phyloP scores from a whole-genome alignment of 2,797 vertebrate species.

The Propithecus perrieri region DNA sequence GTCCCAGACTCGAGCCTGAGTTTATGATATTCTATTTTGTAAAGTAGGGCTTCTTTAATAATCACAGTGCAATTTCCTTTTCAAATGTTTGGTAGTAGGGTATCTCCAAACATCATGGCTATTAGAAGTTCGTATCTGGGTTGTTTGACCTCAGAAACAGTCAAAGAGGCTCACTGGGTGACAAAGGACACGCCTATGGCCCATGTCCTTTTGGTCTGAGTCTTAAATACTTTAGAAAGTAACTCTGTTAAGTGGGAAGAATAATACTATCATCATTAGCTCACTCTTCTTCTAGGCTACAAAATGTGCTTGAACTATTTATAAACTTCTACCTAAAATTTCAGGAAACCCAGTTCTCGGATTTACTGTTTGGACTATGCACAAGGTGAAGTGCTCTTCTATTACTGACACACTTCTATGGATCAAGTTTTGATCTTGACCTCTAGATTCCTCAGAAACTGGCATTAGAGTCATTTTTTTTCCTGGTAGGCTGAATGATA shows the following conservation, averaged over 20 bases:
- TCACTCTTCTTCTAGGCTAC: not conserved
- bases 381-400: not conserved
- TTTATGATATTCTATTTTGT: conserved; percentile 8
- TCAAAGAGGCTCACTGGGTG: not conserved
- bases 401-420: not conserved
- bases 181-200: not conserved
- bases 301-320: not conserved
- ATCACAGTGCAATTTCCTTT: not conserved
- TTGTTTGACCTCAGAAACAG: not conserved
- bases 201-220: not conserved
- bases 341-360: not conserved
- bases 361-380: not conserved
- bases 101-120: not conserved
- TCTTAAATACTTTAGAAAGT: not conserved
- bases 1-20: not conserved
- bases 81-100: not conserved
- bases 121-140: not conserved
- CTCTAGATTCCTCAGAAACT: not conserved
- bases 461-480: not conserved
- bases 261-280: not conserved
- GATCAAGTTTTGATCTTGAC: not conserved
- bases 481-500: not conserved
- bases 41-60: not conserved
- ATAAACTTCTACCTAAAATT: conserved; percentile 1
- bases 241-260: not conserved